Evolutionary conservation across 2,888 invertebrate species (phyloP).

Genomic region (Penaeus monodon): DNA sequence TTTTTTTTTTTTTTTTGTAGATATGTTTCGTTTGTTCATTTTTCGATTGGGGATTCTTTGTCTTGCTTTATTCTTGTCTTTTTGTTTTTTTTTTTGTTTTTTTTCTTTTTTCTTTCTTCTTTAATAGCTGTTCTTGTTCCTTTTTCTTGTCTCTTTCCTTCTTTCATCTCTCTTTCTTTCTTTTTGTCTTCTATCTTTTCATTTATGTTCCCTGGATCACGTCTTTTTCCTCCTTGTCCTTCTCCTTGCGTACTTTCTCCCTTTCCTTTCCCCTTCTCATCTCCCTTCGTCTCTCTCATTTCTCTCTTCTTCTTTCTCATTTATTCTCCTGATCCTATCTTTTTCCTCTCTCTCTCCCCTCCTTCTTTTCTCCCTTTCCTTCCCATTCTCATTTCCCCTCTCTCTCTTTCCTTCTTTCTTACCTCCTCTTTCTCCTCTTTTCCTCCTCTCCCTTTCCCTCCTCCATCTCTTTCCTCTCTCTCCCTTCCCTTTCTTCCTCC

Average conservation of each 20-base stretch:
- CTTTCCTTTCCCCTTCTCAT: neutral
- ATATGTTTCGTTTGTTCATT: no score
- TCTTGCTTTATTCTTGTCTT: neutral
- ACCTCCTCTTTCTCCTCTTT: neutral
- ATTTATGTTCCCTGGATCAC: neutral
- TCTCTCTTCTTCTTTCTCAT: neutral
- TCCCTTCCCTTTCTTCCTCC: neutral
- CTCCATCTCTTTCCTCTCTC: neutral
- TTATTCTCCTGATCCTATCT: neutral
- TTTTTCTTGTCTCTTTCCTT: neutral
- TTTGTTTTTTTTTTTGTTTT: no score
- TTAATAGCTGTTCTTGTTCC: neutral
- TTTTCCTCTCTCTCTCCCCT: neutral
- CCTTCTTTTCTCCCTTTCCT: neutral
- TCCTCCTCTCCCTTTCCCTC: neutral
- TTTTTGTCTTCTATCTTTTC: neutral
- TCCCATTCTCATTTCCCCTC: neutral
- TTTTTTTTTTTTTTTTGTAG: no score
- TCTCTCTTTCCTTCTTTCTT: slow-evolving; percentile 4
- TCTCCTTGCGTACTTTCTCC: neutral
- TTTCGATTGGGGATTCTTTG: neutral
- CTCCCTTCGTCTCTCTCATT: neutral
- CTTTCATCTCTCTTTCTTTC: neutral
- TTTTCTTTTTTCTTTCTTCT: neutral
- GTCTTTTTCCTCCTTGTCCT: neutral